A percentile compares a stretch with the other conserved stretches of the same genome.
phyloP scores from a whole-genome alignment of 2,797 vertebrate genomes.

The Glossophaga mutica region DNA sequence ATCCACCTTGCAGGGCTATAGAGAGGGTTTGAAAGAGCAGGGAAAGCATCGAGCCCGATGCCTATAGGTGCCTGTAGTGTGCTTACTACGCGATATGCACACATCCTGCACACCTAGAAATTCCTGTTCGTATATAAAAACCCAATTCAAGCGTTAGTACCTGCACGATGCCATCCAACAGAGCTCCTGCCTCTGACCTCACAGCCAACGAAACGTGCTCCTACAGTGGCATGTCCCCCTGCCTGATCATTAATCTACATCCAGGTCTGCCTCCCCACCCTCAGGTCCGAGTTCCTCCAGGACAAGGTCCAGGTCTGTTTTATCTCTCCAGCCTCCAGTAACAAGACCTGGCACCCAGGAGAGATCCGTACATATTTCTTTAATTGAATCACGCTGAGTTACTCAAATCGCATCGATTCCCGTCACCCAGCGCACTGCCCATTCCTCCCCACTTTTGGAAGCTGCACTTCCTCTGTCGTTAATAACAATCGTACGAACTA shows the following conservation, averaged over 20 bases:
- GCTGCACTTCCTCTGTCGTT: not conserved
- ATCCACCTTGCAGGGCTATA: not conserved
- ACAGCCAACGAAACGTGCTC: not conserved
- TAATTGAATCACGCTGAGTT: conserved; percentile 25
- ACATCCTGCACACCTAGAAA: not conserved
- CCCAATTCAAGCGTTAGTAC: not conserved
- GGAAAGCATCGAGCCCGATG: not conserved
- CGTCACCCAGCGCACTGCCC: not conserved
- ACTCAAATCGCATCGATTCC: conserved; percentile 42
- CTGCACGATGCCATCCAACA: not conserved
- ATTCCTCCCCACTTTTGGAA: not conserved
- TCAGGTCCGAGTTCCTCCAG: fast-evolving
- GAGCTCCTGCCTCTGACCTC: not conserved
- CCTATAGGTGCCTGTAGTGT: not conserved
- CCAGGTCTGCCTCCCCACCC: not conserved
- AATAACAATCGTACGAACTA: not conserved
- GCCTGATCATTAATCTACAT: not conserved
- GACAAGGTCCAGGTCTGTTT: not conserved
- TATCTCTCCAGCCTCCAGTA: not conserved
- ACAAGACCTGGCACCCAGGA: not conserved
- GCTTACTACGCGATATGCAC: not conserved
- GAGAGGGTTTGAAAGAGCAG: not conserved
- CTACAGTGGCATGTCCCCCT: not conserved
- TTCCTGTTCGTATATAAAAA: not conserved
- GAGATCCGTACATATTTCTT: not conserved